phyloP scores from a whole-genome alignment of 2,797 vertebrate species.

The Hylomyscus alleni region DNA sequence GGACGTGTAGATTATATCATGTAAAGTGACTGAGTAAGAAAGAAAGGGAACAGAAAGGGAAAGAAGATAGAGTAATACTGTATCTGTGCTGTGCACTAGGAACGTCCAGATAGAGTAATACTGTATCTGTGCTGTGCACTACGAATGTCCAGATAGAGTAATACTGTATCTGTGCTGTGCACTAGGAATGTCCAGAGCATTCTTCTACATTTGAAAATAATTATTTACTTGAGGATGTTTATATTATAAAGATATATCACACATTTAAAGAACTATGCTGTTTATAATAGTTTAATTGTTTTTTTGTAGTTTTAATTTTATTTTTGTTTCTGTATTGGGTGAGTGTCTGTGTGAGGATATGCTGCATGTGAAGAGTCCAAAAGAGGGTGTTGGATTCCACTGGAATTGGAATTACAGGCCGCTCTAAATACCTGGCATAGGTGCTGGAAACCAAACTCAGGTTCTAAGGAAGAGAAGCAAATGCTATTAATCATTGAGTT shows the following conservation, averaged over 20 bases:
- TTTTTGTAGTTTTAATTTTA: not conserved
- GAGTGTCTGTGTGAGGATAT: not conserved
- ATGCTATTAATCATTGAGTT: not conserved
- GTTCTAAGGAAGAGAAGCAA: not conserved
- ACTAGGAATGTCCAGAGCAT: not conserved
- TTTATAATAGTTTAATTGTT: not conserved
- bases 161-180: not conserved
- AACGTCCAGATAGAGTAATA: no score
- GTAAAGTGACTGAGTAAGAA: not conserved
- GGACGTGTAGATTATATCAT: not conserved
- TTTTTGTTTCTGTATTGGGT: not conserved
- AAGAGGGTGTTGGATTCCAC: not conserved
- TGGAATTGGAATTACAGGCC: not conserved
- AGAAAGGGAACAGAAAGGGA: not conserved
- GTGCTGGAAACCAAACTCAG: not conserved
- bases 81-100: not conserved
- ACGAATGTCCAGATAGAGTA: no score
- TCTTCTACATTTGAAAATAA: not conserved
- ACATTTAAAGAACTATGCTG: not conserved
- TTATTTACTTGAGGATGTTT: not conserved
- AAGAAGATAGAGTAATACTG: constrained; percentile 2
- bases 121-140: no score
- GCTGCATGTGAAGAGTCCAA: not conserved
- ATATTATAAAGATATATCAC: constrained; percentile 10
- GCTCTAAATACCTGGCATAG: not conserved